These are phyloP conservation scores for Drosophila aff. DNA, from an alignment of 1,140 invertebrate species.

Conservation along the genomic window DNA sequence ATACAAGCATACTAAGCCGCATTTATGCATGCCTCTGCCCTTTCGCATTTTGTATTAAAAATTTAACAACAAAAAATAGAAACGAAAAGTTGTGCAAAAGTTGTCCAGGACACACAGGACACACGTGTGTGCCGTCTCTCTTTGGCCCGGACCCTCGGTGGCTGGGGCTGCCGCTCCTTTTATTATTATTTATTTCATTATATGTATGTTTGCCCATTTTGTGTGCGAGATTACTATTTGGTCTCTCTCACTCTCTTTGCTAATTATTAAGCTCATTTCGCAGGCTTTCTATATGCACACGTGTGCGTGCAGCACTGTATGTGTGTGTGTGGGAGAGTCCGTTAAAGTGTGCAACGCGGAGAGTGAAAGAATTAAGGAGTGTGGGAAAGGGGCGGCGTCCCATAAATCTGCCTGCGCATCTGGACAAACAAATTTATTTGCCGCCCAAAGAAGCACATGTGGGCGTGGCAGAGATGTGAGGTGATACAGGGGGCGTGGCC, in stretches of 20 bases:
- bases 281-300: constrained; percentile 57
- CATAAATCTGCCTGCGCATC: constrained; percentile 54
- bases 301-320: constrained; percentile 4
- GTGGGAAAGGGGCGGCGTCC: constrained; percentile 7
- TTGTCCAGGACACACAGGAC: constrained; percentile 8
- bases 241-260: constrained; percentile 20
- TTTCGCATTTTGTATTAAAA: constrained; percentile 62
- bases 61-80: constrained; percentile 48
- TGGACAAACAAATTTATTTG: constrained; percentile 41
- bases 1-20: neutral
- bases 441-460: constrained; percentile 8
- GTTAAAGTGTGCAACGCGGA: constrained; percentile 16
- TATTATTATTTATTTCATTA: constrained; percentile 64
- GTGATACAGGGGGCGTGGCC: constrained; percentile 24
- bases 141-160: neutral
- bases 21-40: constrained; percentile 24
- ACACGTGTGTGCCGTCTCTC: constrained; percentile 38
- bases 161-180: constrained; percentile 9
- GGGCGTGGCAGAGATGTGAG: constrained; percentile 4
- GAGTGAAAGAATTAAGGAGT: neutral
- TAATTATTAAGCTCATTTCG: constrained; percentile 72
- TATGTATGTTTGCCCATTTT: constrained; percentile 47
- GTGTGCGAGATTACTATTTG: constrained; percentile 31
- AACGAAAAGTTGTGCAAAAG: constrained; percentile 47
- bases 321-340: neutral